phyloP scores from a whole-genome alignment of 2,888 invertebrate genomes.

The Archips crataeganus region DNA sequence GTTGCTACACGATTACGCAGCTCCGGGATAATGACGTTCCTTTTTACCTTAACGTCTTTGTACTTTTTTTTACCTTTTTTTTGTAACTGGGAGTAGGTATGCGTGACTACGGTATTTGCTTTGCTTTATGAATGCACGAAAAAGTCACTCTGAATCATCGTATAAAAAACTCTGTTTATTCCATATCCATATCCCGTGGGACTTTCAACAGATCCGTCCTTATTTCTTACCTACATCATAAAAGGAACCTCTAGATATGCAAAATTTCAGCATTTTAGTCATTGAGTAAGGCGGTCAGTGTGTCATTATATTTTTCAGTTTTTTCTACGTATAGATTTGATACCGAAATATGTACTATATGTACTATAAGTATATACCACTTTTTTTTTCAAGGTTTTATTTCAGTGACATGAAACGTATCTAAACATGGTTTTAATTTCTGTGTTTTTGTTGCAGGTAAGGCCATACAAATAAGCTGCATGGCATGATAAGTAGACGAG shows the following conservation, averaged over 20 bases:
- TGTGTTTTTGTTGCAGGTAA: slow-evolving; percentile 71
- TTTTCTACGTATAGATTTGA: too few relatives aligned
- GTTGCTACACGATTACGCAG: slow-evolving; percentile 22
- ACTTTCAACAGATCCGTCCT: too few relatives aligned
- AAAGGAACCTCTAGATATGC: too few relatives aligned
- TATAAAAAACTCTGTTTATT: too few relatives aligned
- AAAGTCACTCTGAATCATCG: not conserved
- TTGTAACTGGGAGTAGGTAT: not conserved
- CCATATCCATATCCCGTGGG: too few relatives aligned
- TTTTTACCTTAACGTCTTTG: slow-evolving; percentile 26
- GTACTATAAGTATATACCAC: too few relatives aligned
- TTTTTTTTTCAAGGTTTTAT: too few relatives aligned
- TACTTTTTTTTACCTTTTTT: slow-evolving; percentile 23
- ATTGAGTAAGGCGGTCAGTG: too few relatives aligned
- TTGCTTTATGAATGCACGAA: not conserved
- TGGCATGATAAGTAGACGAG: slow-evolving; percentile 80
- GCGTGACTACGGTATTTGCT: not conserved
- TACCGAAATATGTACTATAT: too few relatives aligned
- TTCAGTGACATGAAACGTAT: not conserved
- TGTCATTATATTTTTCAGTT: too few relatives aligned
- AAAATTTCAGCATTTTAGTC: too few relatives aligned
- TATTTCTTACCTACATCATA: too few relatives aligned
- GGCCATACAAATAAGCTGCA: slow-evolving; percentile 66
- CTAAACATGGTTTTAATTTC: not conserved
- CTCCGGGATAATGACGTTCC: slow-evolving; percentile 32